Evolutionary conservation across 2,888 invertebrate genomes (phyloP).

Genomic region (Dryobota labecula): DNA sequence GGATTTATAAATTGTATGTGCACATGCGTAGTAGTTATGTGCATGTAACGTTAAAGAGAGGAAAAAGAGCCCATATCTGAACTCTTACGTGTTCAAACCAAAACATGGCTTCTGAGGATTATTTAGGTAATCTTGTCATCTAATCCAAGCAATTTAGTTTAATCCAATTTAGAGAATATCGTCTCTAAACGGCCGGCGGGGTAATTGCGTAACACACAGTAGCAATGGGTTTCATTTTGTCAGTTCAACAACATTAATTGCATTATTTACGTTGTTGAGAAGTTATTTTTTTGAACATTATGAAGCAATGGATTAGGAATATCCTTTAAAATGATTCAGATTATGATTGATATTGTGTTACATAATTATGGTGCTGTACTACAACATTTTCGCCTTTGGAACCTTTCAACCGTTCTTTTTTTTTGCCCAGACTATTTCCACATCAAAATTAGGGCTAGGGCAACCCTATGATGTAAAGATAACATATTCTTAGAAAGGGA

Average conservation of each 20-base stretch:
- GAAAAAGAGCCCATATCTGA: neutral
- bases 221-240: too few relatives aligned
- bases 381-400: neutral
- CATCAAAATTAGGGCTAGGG: neutral
- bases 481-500: conserved; percentile 44
- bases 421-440: neutral
- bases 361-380: too few relatives aligned
- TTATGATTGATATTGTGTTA: too few relatives aligned
- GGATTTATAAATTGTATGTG: too few relatives aligned
- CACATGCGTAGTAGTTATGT: neutral
- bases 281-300: too few relatives aligned
- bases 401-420: too few relatives aligned
- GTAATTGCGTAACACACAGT: too few relatives aligned
- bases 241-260: too few relatives aligned
- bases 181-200: too few relatives aligned
- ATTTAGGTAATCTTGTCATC: neutral
- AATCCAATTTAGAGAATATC: neutral
- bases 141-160: neutral
- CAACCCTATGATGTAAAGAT: conserved; percentile 37
- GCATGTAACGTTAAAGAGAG: neutral
- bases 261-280: too few relatives aligned
- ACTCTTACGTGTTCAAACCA: neutral
- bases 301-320: too few relatives aligned
- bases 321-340: too few relatives aligned
- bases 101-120: neutral